phyloP scores from a whole-genome alignment of 1,140 invertebrate genomes.

The Solenopsis invicta region DNA sequence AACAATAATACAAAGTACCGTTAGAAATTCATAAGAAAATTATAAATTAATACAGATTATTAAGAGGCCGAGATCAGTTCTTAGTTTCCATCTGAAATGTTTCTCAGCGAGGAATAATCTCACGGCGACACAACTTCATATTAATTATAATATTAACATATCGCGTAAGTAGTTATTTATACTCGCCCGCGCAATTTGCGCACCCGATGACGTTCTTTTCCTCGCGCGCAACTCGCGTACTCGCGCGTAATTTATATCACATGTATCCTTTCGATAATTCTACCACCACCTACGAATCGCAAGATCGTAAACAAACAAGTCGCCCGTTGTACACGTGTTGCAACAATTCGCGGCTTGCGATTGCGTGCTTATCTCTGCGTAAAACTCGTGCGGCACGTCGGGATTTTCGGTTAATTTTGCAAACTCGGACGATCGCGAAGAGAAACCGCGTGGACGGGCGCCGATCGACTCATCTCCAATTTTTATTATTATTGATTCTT shows the following conservation, averaged over 20 bases:
- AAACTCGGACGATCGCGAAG: background rate
- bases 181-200: constrained; percentile 1
- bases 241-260: constrained; percentile 18
- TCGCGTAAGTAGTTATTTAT: constrained; percentile 52
- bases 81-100: background rate
- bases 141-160: constrained; percentile 26
- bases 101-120: constrained; percentile 10
- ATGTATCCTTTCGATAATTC: constrained; percentile 54
- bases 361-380: constrained; percentile 23
- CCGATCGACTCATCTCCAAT: background rate
- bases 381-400: background rate
- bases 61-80: background rate
- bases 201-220: background rate
- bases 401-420: constrained; percentile 20
- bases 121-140: background rate
- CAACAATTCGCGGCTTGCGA: constrained; percentile 47
- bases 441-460: background rate
- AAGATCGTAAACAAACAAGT: constrained; percentile 50
- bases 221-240: background rate
- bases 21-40: background rate
- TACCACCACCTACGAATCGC: background rate
- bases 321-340: background rate
- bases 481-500: background rate
- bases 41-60: background rate
- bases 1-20: background rate